These are phyloP conservation scores for Caligus rogercresseyi DNA, from an alignment of 1,140 invertebrate genomes.

Conservation along the genomic window DNA sequence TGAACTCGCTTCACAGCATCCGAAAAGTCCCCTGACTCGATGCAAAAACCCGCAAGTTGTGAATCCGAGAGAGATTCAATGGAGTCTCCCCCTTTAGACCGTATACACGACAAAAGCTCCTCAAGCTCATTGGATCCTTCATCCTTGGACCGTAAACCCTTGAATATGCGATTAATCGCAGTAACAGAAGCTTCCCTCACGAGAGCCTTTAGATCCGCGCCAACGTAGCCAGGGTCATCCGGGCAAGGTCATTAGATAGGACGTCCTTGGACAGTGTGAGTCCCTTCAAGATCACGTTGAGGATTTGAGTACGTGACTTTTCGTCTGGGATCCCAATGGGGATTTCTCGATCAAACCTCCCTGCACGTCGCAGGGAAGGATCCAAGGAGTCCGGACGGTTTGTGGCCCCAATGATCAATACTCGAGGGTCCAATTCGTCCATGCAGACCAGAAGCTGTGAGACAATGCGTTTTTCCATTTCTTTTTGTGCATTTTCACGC, in stretches of 20 bases:
- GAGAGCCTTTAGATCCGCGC: slow-evolving; percentile 74
- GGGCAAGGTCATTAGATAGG: slow-evolving; percentile 50
- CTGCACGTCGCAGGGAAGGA: slow-evolving; percentile 71
- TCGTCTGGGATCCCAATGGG: slow-evolving; percentile 78
- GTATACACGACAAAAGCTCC: slow-evolving; percentile 26
- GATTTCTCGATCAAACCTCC: slow-evolving; percentile 69
- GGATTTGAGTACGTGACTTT: slow-evolving; percentile 50
- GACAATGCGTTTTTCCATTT: slow-evolving; percentile 88
- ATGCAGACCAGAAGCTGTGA: slow-evolving; percentile 71
- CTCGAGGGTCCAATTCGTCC: slow-evolving; percentile 45
- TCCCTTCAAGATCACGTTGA: slow-evolving; percentile 29
- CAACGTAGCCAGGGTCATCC: slow-evolving; percentile 89
- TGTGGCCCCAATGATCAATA: slow-evolving; percentile 84
- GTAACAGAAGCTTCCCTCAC: slow-evolving; percentile 65
- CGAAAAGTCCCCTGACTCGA: slow-evolving; percentile 54
- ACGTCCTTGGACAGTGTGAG: slow-evolving; percentile 48
- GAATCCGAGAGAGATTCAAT: slow-evolving; percentile 37
- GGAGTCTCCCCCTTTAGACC: slow-evolving; percentile 38
- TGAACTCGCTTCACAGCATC: slow-evolving; percentile 60
- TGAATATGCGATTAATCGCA: slow-evolving; percentile 48
- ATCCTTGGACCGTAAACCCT: slow-evolving; percentile 19
- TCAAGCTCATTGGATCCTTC: slow-evolving; percentile 17
- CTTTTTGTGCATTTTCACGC: slow-evolving; percentile 65
- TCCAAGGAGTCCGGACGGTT: slow-evolving; percentile 83
- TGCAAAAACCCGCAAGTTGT: slow-evolving; percentile 41